These are phyloP conservation scores for Tribolium madens DNA, from an alignment of 1,140 invertebrate species.

Conservation along the genomic window DNA sequence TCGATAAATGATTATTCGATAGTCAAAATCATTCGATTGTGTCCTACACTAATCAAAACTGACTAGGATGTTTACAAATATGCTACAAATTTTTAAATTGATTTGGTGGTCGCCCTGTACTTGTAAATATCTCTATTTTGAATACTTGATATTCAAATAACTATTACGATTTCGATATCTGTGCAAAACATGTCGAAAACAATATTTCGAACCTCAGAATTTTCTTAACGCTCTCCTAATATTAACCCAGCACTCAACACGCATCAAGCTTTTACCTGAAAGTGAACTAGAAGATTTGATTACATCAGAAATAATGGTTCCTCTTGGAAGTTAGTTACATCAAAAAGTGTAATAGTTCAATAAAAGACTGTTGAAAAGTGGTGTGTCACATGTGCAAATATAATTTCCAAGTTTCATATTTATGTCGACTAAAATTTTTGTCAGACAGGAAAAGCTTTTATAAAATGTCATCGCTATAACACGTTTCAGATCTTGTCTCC, in stretches of 20 bases:
- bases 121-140: too few relatives aligned
- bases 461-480: constrained; percentile 15
- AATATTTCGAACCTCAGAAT: neutral
- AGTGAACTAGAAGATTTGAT: neutral
- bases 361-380: neutral
- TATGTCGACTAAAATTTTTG: constrained; percentile 8
- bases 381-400: constrained; percentile 22
- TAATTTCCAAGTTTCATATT: constrained; percentile 19
- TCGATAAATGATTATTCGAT: too few relatives aligned
- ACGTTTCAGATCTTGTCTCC: neutral
- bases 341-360: neutral
- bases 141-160: too few relatives aligned
- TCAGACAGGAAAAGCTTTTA: constrained; percentile 16
- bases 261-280: neutral
- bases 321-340: neutral
- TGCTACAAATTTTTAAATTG: too few relatives aligned
- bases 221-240: neutral
- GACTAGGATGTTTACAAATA: too few relatives aligned
- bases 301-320: neutral
- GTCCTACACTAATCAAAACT: too few relatives aligned
- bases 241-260: neutral
- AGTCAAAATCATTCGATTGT: too few relatives aligned
- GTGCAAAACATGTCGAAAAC: neutral
- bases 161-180: too few relatives aligned
- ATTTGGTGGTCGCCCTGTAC: too few relatives aligned